Percentiles rank a stretch among this genome's conserved stretches.
Evolutionary conservation across 2,888 invertebrate species (phyloP).

Genomic region (Noctua fimbriata): DNA sequence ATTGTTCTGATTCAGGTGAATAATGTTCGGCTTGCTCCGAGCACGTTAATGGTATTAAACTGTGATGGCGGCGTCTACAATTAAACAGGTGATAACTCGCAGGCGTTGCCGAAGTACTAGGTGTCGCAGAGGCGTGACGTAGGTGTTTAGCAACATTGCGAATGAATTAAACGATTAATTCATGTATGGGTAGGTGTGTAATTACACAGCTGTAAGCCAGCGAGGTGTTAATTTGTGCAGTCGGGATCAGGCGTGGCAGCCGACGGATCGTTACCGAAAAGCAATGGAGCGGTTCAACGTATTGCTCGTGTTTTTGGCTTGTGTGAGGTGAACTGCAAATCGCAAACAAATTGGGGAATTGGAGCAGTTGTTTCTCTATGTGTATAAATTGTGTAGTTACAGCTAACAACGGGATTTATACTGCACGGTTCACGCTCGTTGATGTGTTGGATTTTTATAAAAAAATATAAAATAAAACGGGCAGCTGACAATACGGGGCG

Average conservation of each 20-base stretch:
- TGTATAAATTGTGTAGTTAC: conserved; percentile 63
- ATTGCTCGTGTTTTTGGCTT: conserved; percentile 68
- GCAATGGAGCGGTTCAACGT: conserved; percentile 68
- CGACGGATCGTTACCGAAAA: conserved; percentile 66
- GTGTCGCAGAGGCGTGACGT: conserved; percentile 55
- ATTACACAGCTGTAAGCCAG: conserved; percentile 69
- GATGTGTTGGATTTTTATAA: conserved; percentile 53
- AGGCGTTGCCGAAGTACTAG: conserved; percentile 61
- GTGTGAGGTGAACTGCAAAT: conserved; percentile 70
- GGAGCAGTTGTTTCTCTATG: conserved; percentile 61
- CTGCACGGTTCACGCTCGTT: conserved; percentile 44
- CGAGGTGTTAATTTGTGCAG: conserved; percentile 70
- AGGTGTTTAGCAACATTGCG: conserved; percentile 61
- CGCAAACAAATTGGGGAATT: conserved; percentile 71
- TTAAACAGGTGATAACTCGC: conserved; percentile 70
- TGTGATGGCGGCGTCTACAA: conserved; percentile 59
- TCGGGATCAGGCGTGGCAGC: conserved; percentile 54
- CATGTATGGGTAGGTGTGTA: conserved; percentile 68
- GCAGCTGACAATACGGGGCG: conserved; percentile 43
- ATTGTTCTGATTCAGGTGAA: conserved; percentile 65
- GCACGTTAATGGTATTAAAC: conserved; percentile 58
- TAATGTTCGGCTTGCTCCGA: conserved; percentile 59
- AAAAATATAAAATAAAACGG: conserved; percentile 31
- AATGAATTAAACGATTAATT: conserved; percentile 72
- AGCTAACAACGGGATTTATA: conserved; percentile 62